Evolutionary conservation across 2,888 invertebrate species (phyloP), one percentile per base, ranked within the genome.

Genomic region (Minunthozetes semirufus): DNA sequence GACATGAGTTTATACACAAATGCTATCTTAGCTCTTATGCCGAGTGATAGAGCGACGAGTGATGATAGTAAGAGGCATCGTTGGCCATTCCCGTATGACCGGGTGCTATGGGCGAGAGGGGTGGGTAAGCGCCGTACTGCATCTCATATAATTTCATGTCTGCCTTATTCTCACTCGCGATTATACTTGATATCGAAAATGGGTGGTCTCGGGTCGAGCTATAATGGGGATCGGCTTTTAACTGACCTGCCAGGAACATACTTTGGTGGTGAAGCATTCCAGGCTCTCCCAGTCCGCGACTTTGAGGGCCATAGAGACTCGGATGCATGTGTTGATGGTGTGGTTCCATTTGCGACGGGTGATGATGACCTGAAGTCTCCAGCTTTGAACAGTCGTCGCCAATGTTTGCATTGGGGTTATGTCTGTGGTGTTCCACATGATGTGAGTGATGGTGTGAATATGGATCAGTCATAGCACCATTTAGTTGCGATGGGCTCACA

Each of bases 151-250:
- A 77, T 76, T 79, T 79, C 79, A 79, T 79, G 48, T 79, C 79
- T 25, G 77, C 78, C 27, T 53, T 72, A 33, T 61, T 76, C 56
- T 77, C 78, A 19, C 73, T 70, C 74, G 94, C 94, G 81, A 96
- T 87, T 82, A 96, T 87, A 83, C 94, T 89, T 81, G 92, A 94
- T 84, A 96, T 96, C 83, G 93, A 93, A 86, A 96, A 96, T 29
- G 95, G 95, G 82, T 94, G 94, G 88, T 91, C 83, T 46, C 74
- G 63, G 78, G 82, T 82, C 33, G 82, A 73, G 53, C 76, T 79
- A 75, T 78, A 80, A 79, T 83, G 82, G 46, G 82, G 81, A 73
- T 81, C 81, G 29, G 78, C 77, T 78, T 82, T 82, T 74, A 82
- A 78, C 74, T 81, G 81, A 72, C 81, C 81, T 42, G 80, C 78